Evolutionary conservation across 2,888 invertebrate species (phyloP), one percentile per base, ranked within the genome.

Genomic region (Thymelicus lineola): DNA sequence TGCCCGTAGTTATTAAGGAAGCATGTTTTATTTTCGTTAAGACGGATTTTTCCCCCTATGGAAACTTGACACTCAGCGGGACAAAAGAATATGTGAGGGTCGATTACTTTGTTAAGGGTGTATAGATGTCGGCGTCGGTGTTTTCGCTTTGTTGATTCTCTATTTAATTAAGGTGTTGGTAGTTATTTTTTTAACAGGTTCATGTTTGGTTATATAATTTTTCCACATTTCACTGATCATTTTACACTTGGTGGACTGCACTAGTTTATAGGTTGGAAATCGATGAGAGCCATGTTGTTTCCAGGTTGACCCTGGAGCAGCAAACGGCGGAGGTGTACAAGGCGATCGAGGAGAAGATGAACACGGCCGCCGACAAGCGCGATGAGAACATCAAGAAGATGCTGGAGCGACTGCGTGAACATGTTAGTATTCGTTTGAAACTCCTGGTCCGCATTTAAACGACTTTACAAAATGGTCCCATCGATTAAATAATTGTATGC

Each of bases 301-400:
- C 7, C 83, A 96, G 98, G 81, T 94, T 96, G 86, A 95, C 96
- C 73, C 94, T 98, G 82, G 98, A 98, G 87, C 96, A 96, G 87
- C 98, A 98, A 91, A 97, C 97, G 73, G 96, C 96, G 75, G 97
- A 97, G 85, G 97, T 98, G 74, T 96, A 97, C 89, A 95, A 96
- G 84, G 97, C 97, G 76, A 97, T 98, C 77, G 97, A 97, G 83
- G 97, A 97, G 85, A 98, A 97, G 93, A 94, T 98, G 93, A 97
- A 96, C 91, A 96, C 96, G 76, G 98, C 98, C 75, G 96, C 97
- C 71, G 96, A 96, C 82, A 97, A 98, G 88, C 96, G 98, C 75
- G 98, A 98, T 87, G 97, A 97, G 86, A 97, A 98, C 87, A 96
- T 98, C 79, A 97, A 97, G 93, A 97, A 97, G 90, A 97, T 98